Evolutionary conservation across 2,113 vertebrate genomes (phyloP).

Genomic region (Mionectes macconnelli): DNA sequence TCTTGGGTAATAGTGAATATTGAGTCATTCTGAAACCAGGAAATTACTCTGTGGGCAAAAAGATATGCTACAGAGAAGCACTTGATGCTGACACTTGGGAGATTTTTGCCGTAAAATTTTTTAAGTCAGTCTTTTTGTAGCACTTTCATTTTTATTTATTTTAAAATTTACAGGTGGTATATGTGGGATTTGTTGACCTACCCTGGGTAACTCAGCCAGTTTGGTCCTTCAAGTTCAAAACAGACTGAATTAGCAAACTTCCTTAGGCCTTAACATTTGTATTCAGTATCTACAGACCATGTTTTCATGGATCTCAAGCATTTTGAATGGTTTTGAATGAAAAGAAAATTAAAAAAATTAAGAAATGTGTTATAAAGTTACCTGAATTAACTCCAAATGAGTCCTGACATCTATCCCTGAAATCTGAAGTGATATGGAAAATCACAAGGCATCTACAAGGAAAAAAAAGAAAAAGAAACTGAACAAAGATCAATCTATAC

Average conservation of each 20-base stretch:
- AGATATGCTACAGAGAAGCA: background rate
- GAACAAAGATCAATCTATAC: background rate
- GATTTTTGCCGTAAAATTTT: background rate
- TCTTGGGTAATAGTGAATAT: background rate
- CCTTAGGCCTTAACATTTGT: background rate
- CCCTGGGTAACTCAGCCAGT: background rate
- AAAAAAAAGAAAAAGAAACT: background rate
- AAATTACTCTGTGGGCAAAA: background rate
- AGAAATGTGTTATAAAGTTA: background rate
- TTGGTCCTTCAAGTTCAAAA: background rate
- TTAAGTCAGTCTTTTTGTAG: background rate
- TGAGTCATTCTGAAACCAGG: background rate
- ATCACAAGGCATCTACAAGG: background rate
- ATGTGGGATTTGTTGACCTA: background rate
- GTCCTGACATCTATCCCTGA: background rate
- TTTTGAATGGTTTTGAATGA: background rate
- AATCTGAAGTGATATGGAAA: background rate
- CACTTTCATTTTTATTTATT: background rate
- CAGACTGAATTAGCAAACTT: background rate
- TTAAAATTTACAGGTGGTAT: background rate
- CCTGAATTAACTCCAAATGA: background rate
- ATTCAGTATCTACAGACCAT: background rate
- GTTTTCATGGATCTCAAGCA: background rate
- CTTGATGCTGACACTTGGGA: background rate
- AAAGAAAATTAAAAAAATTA: background rate